phyloP scores from a whole-genome alignment of 2,888 invertebrate species.

The Amiota mariae region DNA sequence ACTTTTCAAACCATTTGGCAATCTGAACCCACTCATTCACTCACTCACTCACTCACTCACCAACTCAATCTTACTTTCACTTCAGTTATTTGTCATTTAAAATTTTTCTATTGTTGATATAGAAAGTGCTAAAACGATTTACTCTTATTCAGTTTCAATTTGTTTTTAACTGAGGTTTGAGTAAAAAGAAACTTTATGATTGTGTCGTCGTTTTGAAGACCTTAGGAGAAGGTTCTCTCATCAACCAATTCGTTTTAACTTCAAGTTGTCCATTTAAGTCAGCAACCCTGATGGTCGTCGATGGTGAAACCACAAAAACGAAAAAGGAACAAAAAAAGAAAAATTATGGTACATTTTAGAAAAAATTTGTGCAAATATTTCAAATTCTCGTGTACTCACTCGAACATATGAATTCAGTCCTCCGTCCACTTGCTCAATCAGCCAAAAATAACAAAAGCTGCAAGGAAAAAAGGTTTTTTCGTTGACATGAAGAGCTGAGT shows the following conservation, averaged over 20 bases:
- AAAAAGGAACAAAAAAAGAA: constrained; percentile 2
- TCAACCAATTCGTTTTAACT: too few species aligned
- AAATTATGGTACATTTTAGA: not conserved
- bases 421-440: not conserved
- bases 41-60: too few species aligned
- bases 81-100: constrained; percentile 18
- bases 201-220: too few species aligned
- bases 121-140: constrained; percentile 51
- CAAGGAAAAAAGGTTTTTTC: not conserved
- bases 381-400: not conserved
- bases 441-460: constrained; percentile 3
- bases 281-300: not conserved
- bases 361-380: too few species aligned
- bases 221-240: too few species aligned
- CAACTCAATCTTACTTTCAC: too few species aligned
- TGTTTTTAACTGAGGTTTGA: too few species aligned
- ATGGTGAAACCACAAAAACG: not conserved
- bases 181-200: too few species aligned
- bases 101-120: constrained; percentile 55
- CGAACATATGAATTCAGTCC: not conserved
- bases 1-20: too few species aligned
- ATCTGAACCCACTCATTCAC: too few species aligned
- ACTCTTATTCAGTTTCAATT: constrained; percentile 24
- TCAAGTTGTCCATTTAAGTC: too few species aligned
- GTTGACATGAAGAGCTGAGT: too few species aligned